phyloP scores from a whole-genome alignment of 2,113 vertebrate species.

The Trichechus manatus region DNA sequence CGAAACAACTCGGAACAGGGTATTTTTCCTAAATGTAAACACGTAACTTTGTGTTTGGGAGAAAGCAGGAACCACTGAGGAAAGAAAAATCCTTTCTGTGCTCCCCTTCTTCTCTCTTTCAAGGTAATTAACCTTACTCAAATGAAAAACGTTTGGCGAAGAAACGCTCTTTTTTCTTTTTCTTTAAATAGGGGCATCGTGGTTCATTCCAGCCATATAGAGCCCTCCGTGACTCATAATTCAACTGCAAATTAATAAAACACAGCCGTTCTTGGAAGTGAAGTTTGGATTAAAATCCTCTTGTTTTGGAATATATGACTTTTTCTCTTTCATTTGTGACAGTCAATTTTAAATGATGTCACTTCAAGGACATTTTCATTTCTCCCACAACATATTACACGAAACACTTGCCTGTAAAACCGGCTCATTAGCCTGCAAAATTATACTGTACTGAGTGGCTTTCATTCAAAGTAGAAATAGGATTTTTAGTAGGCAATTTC shows the following conservation, averaged over 20 bases:
- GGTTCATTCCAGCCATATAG: conserved; percentile 66
- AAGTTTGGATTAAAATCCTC: conserved; percentile 82
- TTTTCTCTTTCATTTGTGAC: conserved; percentile 69
- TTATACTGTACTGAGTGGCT: conserved; percentile 80
- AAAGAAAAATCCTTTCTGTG: conserved; percentile 51
- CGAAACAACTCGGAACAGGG: conserved; percentile 21
- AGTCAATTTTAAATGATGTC: conserved; percentile 85
- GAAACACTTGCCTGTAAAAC: conserved; percentile 84
- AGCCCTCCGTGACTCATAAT: conserved; percentile 78
- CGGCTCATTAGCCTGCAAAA: conserved; percentile 85
- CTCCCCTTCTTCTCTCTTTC: not conserved
- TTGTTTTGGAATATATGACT: conserved; percentile 74
- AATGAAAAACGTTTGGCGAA: conserved; percentile 45
- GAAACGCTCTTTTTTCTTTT: conserved; percentile 13
- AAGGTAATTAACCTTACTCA: conserved; percentile 55
- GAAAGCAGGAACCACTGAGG: not conserved
- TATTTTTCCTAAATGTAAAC: conserved; percentile 62
- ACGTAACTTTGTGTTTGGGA: conserved; percentile 41
- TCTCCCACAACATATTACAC: conserved; percentile 70
- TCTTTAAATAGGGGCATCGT: conserved; percentile 18
- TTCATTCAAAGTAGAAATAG: conserved; percentile 83
- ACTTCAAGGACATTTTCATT: conserved; percentile 86
- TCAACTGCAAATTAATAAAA: conserved; percentile 82
- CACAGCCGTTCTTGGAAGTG: conserved; percentile 76
- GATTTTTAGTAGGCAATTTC: conserved; percentile 79